These are phyloP conservation scores for Volucella bombylans DNA, from an alignment of 2,888 invertebrate genomes.

Conservation along the genomic window DNA sequence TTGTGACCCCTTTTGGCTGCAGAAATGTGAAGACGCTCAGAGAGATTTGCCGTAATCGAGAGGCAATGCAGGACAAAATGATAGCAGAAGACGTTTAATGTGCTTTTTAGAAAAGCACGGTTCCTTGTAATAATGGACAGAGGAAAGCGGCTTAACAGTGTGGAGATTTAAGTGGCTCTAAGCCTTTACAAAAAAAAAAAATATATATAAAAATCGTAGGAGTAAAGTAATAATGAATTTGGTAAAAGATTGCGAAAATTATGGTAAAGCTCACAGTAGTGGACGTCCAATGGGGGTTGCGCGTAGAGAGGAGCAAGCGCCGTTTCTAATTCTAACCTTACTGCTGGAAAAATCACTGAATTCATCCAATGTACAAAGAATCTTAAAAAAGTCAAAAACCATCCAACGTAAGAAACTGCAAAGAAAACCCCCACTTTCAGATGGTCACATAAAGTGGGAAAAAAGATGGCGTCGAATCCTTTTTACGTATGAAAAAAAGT, in stretches of 20 bases:
- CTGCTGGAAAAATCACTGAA: not conserved
- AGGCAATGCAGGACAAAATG: too few relatives aligned
- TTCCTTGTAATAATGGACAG: too few relatives aligned
- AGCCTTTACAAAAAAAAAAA: not conserved
- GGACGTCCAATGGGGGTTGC: too few relatives aligned
- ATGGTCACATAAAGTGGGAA: slow-evolving; percentile 18
- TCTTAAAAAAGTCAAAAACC: not conserved
- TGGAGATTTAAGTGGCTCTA: not conserved
- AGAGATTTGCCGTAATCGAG: too few relatives aligned
- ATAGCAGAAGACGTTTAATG: too few relatives aligned
- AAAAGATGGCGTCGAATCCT: slow-evolving; percentile 18
- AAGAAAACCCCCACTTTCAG: slow-evolving; percentile 26
- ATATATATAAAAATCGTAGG: not conserved
- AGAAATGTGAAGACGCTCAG: too few relatives aligned
- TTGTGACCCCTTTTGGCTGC: too few relatives aligned
- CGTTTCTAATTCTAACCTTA: not conserved
- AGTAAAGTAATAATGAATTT: too few relatives aligned
- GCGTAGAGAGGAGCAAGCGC: too few relatives aligned
- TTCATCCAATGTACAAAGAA: not conserved
- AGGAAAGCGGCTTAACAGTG: not conserved
- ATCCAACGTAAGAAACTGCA: slow-evolving; percentile 24
- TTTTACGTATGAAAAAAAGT: slow-evolving; percentile 47
- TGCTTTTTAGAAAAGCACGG: too few relatives aligned
- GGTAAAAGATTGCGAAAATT: too few relatives aligned
- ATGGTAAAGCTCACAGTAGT: too few relatives aligned